These are phyloP conservation scores for Galeruca laticollis DNA, from an alignment of 2,888 invertebrate genomes.

Conservation along the genomic window DNA sequence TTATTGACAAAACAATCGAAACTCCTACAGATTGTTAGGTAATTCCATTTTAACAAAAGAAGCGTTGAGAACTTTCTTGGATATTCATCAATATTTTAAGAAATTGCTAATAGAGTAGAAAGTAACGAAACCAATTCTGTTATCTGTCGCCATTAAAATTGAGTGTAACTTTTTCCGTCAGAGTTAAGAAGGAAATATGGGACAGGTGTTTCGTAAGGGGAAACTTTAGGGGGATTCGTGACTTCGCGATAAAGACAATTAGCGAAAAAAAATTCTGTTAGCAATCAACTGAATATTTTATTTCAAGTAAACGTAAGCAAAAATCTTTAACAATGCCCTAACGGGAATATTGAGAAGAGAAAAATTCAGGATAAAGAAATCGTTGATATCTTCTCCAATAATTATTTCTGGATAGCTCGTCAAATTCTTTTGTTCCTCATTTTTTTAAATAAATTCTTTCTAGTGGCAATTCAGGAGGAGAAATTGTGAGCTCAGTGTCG, in stretches of 20 bases:
- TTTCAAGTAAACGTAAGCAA: background rate
- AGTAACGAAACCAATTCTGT: slow-evolving; percentile 40
- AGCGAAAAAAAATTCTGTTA: too few species aligned
- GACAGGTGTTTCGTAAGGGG: background rate
- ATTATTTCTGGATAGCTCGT: too few species aligned
- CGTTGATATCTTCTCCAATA: too few species aligned
- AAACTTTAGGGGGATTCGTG: background rate
- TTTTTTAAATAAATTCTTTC: too few species aligned
- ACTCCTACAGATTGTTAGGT: slow-evolving; percentile 29
- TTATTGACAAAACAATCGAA: slow-evolving; percentile 35
- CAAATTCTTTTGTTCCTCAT: too few species aligned
- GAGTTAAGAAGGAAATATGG: slow-evolving; percentile 17
- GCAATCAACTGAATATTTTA: background rate
- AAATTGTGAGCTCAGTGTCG: too few species aligned
- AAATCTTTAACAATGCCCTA: too few species aligned
- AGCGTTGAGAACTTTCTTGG: slow-evolving; percentile 40
- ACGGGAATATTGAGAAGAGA: too few species aligned
- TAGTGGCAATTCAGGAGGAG: too few species aligned
- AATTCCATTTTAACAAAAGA: slow-evolving; percentile 28
- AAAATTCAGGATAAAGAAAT: too few species aligned
- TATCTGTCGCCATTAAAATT: slow-evolving; percentile 47
- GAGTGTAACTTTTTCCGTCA: slow-evolving; percentile 40
- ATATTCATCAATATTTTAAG: slow-evolving; percentile 43
- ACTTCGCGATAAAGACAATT: too few species aligned
- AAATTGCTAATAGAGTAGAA: slow-evolving; percentile 31